These are phyloP conservation scores for Coccyzus lansbergi DNA, from an alignment of 2,797 vertebrate species.

Conservation along the genomic window DNA sequence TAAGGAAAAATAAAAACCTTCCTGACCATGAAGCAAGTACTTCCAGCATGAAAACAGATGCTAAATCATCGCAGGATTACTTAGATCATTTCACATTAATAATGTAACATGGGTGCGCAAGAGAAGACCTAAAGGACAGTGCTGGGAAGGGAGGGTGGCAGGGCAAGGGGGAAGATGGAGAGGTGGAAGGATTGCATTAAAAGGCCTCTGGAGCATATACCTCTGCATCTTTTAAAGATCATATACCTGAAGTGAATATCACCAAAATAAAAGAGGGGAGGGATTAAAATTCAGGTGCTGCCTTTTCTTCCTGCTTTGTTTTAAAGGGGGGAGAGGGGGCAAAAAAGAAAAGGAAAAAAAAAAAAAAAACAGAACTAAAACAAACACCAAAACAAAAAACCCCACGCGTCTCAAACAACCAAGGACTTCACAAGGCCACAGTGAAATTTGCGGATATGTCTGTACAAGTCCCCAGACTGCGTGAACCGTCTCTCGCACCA, in stretches of 20 bases:
- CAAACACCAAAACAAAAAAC: background rate
- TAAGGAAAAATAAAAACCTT: background rate
- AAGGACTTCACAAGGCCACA: conserved; percentile 94
- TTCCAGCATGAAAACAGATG: conserved; percentile 42
- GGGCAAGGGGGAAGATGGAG: background rate
- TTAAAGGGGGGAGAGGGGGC: background rate
- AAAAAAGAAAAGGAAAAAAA: too few relatives aligned
- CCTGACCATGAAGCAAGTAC: conserved; percentile 29
- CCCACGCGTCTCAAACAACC: conserved; percentile 62
- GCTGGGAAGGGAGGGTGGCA: background rate
- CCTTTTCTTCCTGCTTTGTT: conserved; percentile 17
- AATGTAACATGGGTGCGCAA: conserved; percentile 37
- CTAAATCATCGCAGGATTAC: conserved; percentile 60
- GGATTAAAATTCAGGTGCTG: background rate
- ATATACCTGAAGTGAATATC: conserved; percentile 42
- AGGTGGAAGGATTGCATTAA: conserved; percentile 20
- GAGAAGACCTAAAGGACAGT: conserved; percentile 40
- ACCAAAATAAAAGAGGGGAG: background rate
- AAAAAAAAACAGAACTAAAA: too few relatives aligned
- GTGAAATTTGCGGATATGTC: conserved; percentile 99
- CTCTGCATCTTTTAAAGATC: conserved; percentile 48
- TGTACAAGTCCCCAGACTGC: conserved; percentile 96
- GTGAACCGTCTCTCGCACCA: conserved; percentile 99
- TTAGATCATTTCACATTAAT: conserved; percentile 67
- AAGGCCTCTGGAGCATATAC: conserved; percentile 64